Percentiles rank a stretch among this genome's conserved stretches.
phyloP scores from a whole-genome alignment of 2,113 vertebrate species.

The Hypomesus transpacificus region DNA sequence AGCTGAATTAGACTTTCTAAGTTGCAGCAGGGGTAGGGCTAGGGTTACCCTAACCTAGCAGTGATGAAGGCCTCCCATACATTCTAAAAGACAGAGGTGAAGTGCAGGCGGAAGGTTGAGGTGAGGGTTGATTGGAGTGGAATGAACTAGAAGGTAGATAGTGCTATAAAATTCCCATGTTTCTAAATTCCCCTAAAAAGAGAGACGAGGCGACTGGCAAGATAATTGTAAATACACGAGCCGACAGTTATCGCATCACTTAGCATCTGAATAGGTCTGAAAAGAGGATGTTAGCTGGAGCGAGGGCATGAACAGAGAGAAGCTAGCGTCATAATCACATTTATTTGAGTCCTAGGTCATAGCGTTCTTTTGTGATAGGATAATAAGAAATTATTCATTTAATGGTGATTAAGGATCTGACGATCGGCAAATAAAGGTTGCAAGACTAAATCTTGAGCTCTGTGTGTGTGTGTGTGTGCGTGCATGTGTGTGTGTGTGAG shows the following conservation, averaged over 20 bases:
- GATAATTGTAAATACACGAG: no score
- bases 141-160: neutral
- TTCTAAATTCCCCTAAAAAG: neutral
- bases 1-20: conserved; percentile 43
- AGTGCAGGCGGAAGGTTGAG: neutral
- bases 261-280: conserved; percentile 44
- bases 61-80: neutral
- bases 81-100: neutral
- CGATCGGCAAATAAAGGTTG: neutral
- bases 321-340: conserved; percentile 23
- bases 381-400: conserved; percentile 25
- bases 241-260: conserved; percentile 9
- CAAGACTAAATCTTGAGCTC: conserved; percentile 5
- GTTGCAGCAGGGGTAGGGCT: conserved; percentile 11
- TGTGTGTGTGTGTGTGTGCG: conserved; percentile 9
- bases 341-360: conserved; percentile 20
- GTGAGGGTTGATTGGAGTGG: neutral
- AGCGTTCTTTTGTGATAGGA: conserved; percentile 11
- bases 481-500: conserved; percentile 20
- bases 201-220: neutral
- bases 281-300: conserved; percentile 15
- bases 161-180: no score
- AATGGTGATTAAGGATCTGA: conserved; percentile 1
- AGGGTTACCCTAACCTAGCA: conserved; percentile 11
- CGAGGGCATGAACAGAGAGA: conserved; percentile 25